These are phyloP conservation scores for Motacilla tschutschensis DNA, from an alignment of 2,113 vertebrate genomes.

Conservation along the genomic window DNA sequence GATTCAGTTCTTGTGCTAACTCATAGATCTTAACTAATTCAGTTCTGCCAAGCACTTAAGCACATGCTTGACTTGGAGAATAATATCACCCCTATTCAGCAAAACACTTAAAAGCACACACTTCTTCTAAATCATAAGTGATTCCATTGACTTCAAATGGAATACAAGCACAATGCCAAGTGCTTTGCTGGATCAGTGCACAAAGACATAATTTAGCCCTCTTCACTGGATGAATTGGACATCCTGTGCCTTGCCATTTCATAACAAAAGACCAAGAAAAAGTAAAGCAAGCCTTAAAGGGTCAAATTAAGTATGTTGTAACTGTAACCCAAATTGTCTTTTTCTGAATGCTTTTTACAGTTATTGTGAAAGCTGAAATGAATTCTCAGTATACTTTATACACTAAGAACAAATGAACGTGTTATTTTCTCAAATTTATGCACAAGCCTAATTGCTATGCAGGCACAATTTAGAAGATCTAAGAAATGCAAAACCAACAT, in stretches of 20 bases:
- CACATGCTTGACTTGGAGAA: conserved; percentile 25
- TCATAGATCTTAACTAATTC: neutral
- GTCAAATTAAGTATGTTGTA: neutral
- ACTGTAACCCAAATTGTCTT: neutral
- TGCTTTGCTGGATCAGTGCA: neutral
- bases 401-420: conserved; percentile 1
- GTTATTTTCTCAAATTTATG: conserved; percentile 53
- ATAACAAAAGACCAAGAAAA: neutral
- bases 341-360: neutral
- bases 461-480: conserved; percentile 62
- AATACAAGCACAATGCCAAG: neutral
- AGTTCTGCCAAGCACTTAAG: neutral
- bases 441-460: conserved; percentile 59
- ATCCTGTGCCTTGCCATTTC: neutral
- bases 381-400: neutral
- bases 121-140: conserved; percentile 26
- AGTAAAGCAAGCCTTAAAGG: neutral
- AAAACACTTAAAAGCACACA: conserved; percentile 2
- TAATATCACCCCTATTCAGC: neutral
- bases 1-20: neutral
- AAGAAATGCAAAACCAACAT: conserved; percentile 62
- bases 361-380: neutral
- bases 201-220: neutral
- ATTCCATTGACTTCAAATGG: conserved; percentile 1
- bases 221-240: neutral